Evolutionary conservation across 2,888 invertebrate genomes (phyloP).

Genomic region (Myathropa florea): DNA sequence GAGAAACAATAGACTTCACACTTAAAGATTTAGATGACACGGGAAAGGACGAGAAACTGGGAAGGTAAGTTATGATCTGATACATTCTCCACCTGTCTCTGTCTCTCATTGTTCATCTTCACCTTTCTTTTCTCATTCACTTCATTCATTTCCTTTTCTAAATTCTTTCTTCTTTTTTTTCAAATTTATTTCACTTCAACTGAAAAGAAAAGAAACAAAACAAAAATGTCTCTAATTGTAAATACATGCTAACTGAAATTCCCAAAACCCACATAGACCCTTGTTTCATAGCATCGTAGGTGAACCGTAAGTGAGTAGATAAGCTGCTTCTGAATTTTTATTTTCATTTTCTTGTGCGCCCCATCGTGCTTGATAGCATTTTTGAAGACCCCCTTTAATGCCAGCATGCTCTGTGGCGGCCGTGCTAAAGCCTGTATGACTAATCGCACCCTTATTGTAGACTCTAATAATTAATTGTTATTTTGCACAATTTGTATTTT

Average conservation of each 20-base stretch:
- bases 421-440: not conserved
- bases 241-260: slow-evolving; percentile 35
- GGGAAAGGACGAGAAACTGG: slow-evolving; percentile 93
- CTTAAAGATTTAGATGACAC: slow-evolving; percentile 95
- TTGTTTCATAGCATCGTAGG: slow-evolving; percentile 40
- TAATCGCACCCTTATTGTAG: not conserved
- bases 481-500: slow-evolving; percentile 72
- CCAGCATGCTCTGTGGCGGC: slow-evolving; percentile 7
- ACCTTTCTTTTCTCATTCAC: slow-evolving; percentile 8
- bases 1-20: slow-evolving; percentile 83
- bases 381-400: not conserved
- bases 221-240: slow-evolving; percentile 65
- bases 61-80: slow-evolving; percentile 86
- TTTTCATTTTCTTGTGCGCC: not conserved
- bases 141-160: slow-evolving; percentile 18
- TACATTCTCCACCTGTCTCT: not conserved
- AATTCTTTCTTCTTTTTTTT: slow-evolving; percentile 12
- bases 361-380: not conserved
- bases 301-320: slow-evolving; percentile 51
- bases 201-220: slow-evolving; percentile 26
- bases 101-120: not conserved
- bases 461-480: slow-evolving; percentile 25
- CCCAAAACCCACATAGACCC: slow-evolving; percentile 15
- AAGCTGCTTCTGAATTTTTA: slow-evolving; percentile 19
- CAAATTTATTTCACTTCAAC: slow-evolving; percentile 9